Base-by-base conservation (phyloP, 2,113 vertebrate species). In the Nothoprocta pentlandii region DNA sequence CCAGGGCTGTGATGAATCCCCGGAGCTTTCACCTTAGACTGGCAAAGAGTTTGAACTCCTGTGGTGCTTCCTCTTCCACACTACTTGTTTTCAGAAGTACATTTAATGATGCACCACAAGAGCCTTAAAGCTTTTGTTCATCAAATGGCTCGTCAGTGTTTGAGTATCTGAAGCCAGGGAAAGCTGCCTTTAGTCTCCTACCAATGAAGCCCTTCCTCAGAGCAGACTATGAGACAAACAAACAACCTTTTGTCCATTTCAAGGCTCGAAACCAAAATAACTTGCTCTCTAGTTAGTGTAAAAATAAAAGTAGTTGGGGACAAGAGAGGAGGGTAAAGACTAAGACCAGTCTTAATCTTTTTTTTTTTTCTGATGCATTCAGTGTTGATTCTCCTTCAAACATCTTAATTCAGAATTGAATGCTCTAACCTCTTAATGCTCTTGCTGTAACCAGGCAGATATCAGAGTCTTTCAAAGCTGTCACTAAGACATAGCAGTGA, bases 391-490 rank as follows among this genome's bases (percentile, higher is more conserved):
- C 58, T 61, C 20, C 44, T 28, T 80, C 13, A 53, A 78, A 32
- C 47, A 84, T 23, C 76, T 61, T 78, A 75, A 64, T 69, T 73
- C 44, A 71, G 66, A 76, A 69, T 16, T 34, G n/a, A 53, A 68
- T 92, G 34, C 34, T 34, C 34, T 34, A 34, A 34, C 34, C 34
- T 34, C 34, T 34, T 34, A 34, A 34, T 34, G 34, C 34, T 34
- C 79, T 91, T 69, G 68, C 44, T 92, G 30, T 81, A 87, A 58
- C 41, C 62, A 69, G 41, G 68, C 28, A 92, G 58, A 36, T 56
- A 87, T 80, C 64, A 83, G 67, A 89, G 73, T 23, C 62, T 77
- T 81, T 89, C 63, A 94, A 84, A 69, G 7, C n/a, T 79, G 58
- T 78, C 76, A 90, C 19, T 62, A 75, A 77, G 49, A 53, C 44